These are phyloP conservation scores for Lasiommata megera DNA, from an alignment of 2,888 invertebrate genomes.

Conservation along the genomic window DNA sequence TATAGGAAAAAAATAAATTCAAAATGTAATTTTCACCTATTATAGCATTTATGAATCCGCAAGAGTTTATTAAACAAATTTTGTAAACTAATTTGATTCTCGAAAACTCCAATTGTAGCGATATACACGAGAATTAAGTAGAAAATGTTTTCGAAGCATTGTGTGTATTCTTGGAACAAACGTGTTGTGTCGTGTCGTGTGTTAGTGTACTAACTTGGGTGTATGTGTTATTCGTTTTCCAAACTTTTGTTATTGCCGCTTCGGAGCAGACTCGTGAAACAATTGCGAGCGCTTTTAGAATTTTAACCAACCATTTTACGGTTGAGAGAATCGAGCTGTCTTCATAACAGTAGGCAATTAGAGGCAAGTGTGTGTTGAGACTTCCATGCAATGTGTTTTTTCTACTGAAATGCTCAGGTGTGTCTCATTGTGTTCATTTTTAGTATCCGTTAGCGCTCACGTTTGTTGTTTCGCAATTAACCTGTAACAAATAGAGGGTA, in stretches of 20 bases:
- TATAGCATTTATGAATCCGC: not conserved
- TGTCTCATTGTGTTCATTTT: not conserved
- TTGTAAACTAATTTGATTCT: not conserved
- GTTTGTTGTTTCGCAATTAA: no score
- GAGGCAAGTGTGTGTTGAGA: conserved; percentile 19
- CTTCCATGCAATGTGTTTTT: conserved; percentile 12
- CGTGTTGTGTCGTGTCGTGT: not conserved
- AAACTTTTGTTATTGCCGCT: conserved; percentile 39
- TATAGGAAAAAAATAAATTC: not conserved
- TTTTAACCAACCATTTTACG: conserved; percentile 27
- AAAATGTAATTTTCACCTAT: not conserved
- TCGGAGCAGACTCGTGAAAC: conserved; percentile 32
- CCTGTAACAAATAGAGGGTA: no score
- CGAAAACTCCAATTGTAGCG: not conserved
- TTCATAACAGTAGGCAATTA: conserved; percentile 28
- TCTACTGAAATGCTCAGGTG: conserved; percentile 25
- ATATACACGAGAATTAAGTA: not conserved
- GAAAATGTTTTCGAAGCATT: not conserved
- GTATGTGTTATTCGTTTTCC: conserved; percentile 22
- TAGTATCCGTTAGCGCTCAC: not conserved
- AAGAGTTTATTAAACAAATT: not conserved
- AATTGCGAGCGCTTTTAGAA: conserved; percentile 30
- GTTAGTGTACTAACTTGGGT: not conserved
- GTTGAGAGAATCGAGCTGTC: conserved; percentile 25
- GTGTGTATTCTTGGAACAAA: not conserved